These are phyloP conservation scores for Spermophilus dauricus DNA, from an alignment of 2,113 vertebrate genomes.

Conservation along the genomic window DNA sequence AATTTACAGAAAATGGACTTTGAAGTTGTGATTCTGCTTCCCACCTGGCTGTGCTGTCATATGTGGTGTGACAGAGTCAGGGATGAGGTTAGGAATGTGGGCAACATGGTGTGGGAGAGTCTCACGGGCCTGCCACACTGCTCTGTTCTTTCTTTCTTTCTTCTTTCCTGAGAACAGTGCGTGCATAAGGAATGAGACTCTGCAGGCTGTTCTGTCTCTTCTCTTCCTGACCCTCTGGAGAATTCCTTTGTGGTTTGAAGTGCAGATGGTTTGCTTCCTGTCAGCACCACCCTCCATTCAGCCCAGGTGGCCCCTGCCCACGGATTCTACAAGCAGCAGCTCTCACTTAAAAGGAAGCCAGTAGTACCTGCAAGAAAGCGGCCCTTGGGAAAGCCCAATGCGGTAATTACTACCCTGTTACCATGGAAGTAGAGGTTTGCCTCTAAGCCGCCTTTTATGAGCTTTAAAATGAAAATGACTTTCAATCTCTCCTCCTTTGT, in stretches of 20 bases:
- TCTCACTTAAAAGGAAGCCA: slow-evolving; percentile 62
- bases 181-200: background rate
- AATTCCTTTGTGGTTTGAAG: slow-evolving; percentile 68
- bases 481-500: slow-evolving; percentile 25
- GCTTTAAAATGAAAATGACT: slow-evolving; percentile 58
- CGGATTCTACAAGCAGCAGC: background rate
- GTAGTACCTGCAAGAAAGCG: background rate
- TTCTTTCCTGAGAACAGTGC: background rate
- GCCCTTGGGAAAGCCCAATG: slow-evolving; percentile 54
- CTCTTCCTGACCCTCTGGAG: slow-evolving; percentile 9
- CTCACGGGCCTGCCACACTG: background rate
- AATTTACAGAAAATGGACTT: background rate
- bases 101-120: background rate
- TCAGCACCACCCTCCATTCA: slow-evolving; percentile 45
- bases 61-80: background rate
- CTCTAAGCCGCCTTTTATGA: slow-evolving; percentile 69
- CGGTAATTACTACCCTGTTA: slow-evolving; percentile 73
- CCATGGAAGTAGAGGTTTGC: slow-evolving; percentile 63
- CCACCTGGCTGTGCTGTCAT: no score
- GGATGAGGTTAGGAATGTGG: background rate
- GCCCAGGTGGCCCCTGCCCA: slow-evolving; percentile 72
- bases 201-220: background rate
- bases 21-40: no score
- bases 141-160: background rate
- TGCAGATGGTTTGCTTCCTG: slow-evolving; percentile 78